Percentiles rank a stretch among this genome's conserved stretches.
Evolutionary conservation across 2,113 vertebrate genomes (phyloP).

Genomic region (Mormyrus lacerda): DNA sequence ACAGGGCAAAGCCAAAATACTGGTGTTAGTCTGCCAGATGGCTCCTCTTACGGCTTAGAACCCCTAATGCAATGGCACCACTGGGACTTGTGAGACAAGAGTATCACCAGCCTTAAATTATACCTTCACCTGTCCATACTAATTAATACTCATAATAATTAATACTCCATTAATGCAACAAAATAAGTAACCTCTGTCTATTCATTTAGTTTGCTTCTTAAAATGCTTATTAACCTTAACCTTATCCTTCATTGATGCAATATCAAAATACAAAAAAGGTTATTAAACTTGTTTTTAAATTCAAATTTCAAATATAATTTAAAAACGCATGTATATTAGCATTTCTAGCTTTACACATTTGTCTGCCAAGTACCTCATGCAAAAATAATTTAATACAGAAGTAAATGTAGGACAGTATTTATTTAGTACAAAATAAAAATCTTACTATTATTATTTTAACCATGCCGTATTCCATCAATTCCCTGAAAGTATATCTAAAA

Average conservation of each 20-base stretch:
- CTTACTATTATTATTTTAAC: not conserved
- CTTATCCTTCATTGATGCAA: not conserved
- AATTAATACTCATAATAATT: too few relatives aligned
- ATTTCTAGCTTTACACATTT: not conserved
- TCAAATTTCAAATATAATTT: not conserved
- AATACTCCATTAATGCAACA: not conserved
- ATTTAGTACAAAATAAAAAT: not conserved
- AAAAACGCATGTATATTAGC: not conserved
- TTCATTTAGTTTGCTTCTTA: not conserved
- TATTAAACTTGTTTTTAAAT: not conserved
- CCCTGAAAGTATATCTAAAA: not conserved
- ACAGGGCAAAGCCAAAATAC: not conserved
- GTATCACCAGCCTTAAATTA: not conserved
- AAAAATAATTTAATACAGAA: not conserved
- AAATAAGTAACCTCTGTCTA: not conserved
- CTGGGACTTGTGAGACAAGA: not conserved
- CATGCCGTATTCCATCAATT: not conserved
- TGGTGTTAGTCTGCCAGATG: not conserved
- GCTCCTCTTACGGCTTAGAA: not conserved
- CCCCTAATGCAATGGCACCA: not conserved
- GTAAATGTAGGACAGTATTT: not conserved
- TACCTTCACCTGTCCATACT: not conserved
- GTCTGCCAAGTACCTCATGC: not conserved
- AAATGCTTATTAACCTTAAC: not conserved
- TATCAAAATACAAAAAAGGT: not conserved